Base-by-base conservation (phyloP, 2,113 vertebrate genomes). In the Oenanthe oenanthe region DNA sequence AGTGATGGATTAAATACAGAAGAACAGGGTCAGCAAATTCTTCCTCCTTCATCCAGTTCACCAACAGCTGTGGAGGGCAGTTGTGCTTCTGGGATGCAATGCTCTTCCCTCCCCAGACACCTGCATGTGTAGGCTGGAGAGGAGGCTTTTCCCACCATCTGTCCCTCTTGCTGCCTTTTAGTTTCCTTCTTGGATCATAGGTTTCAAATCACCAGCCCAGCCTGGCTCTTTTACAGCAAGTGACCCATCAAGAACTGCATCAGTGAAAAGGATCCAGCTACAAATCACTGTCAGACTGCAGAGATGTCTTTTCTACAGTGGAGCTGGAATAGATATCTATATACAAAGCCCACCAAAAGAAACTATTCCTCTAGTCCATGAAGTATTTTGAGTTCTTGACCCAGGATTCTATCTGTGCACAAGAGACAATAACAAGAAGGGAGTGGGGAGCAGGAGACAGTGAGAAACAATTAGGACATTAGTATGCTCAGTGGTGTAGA, bases 221-320 rank as follows among this genome's bases (percentile, higher is more conserved):
- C 9, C 15, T 26, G 28, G 19, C 24, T 48, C 26, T 84, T 84
- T 76, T 40, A n/a, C 28, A 60, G 34, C 48, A 81, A 51, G 62
- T 42, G 38, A 87, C 75, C 47, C 25, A 18, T 36, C 38, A 93
- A 72, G 19, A 66, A 74, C 70, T 65, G 31, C 32, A 56, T 80
- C 45, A 84, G 36, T 67, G 42, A 61, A 74, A 53, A 36, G 58
- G 77, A 87, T 88, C 51, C 73, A 75, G 88, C 62, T 63, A 78
- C 65, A 90, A 93, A 96, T 95, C 79, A 86, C 71, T 94, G 89
- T 63, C 74, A 94, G 77, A 57, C 36, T 68, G 78, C 60, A 76
- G 51, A 89, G 72, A 67, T 67, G 63, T 84, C 61, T 94, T 92
- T 95, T 77, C 61, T 65, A 6, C 54, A 51, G 11, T 1, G 3